Base-by-base conservation (phyloP, 1,140 invertebrate species). In the Bradynema listronoti region DNA sequence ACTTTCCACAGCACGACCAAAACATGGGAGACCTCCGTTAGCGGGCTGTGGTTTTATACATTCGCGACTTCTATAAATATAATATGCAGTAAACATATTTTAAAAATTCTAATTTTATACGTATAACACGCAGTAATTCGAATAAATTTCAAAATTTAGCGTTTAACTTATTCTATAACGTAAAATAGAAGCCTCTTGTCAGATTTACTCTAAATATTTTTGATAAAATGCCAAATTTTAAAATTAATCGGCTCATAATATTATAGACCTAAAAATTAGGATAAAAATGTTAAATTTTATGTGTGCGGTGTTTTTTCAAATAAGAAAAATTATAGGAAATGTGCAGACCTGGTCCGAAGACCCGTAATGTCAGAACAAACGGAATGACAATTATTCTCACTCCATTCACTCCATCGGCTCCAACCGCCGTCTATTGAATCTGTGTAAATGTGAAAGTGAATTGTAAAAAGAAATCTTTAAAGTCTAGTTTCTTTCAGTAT, bases 351-450 rank as follows among this genome's bases (percentile, higher is more conserved):
- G 6, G 57, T 73, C 45, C 70, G 58, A 19, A 60, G 58, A 43
- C 66, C 59, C 25, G 11, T 30, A 61, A 22, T 39, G 9, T 59
- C 72, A 45, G 62, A 71, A 36, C 68, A 62, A 29, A 41, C 43
- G 33, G 59, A 25, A 60, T 47, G 19, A 55, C 71, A 75, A 14
- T n/a, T n/a, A n/a, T n/a, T n/a, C n/a, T 52, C 27, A 14, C 46
- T 63, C 72, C 69, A 73, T n/a, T 43, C 33, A 14, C 51, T 49
- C 71, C 72, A 73, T 24, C 32, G 29, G 11, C 49, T 29, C 72
- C 71, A 72, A 22, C 64, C 33, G 14, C 70, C 72, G 33, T 72
- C 70, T 16, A 52, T 47, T 22, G 61, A 58, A 64, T 71, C 57
- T 66, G 27, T 30, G 46, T 24, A 42, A 9, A 29, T 30, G 43